Conservation (phyloP, 2,888 invertebrate species). For the Linyphia triangularis region DNA sequence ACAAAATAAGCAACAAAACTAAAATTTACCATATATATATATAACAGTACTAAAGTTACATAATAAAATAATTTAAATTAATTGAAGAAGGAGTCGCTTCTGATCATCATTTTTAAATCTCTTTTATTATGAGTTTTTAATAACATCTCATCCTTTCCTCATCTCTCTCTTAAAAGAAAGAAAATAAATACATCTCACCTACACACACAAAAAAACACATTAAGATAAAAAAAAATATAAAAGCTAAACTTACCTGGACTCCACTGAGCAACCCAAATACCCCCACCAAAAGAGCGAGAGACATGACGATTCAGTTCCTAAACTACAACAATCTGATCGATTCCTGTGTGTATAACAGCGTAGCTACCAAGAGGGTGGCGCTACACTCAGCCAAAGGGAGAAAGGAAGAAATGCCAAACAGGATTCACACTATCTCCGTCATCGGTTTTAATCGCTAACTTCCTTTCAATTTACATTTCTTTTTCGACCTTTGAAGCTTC, state of each 20-base stretch:
- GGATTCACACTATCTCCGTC: slow-evolving; percentile 21
- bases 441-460: slow-evolving; percentile 29
- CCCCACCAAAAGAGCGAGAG: neutral
- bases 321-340: slow-evolving; percentile 10
- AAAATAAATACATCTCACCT: too few species aligned
- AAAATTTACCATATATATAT: too few species aligned
- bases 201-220: neutral
- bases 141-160: too few species aligned
- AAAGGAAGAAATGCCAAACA: neutral
- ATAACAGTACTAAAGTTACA: too few species aligned
- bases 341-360: neutral
- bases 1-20: too few species aligned
- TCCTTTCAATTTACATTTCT: neutral
- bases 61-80: too few species aligned
- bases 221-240: neutral
- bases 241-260: neutral
- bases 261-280: neutral
- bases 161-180: too few species aligned
- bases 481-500: slow-evolving; percentile 26
- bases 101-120: too few species aligned
- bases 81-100: too few species aligned
- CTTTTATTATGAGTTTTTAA: too few species aligned
- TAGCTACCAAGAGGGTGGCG: neutral
- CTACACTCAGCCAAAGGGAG: neutral
- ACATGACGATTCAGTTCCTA: neutral